Evolutionary conservation across 2,113 vertebrate genomes (phyloP), one percentile per base, ranked within the genome.

Genomic region (Pelvicachromis taeniatus): DNA sequence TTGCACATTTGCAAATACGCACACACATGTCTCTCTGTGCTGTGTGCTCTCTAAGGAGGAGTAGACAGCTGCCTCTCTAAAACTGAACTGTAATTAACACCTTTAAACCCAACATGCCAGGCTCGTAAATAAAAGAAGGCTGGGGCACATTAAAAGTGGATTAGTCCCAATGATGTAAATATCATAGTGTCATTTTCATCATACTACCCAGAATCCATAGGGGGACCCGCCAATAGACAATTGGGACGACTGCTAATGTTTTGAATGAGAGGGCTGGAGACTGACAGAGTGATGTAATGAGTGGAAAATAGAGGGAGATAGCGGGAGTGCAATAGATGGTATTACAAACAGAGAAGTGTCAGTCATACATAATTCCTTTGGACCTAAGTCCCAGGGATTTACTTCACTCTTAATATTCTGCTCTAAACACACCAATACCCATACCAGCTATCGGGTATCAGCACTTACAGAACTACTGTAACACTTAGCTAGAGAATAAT

Each of bases 1-100:
- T 48, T 58, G 23, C 55, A 83, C 21, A 29, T 61, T 83, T 61
- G 7, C 11, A 19, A 13, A 80, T 26, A 82, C 13, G 52, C 58
- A 83, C 42, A 63, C 42, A 54, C 40, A 38, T n/a, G 33, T 59
- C 56, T 80, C 53, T 23, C 77, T 40, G 83, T 33, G 78, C 78
- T 78, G 75, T 16, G 3, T 84, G 78, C 56, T 40, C 59, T 88
- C 81, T 73, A 16, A 68, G 68, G 48, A 87, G 21, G 50, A 85
- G 83, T 6, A 61, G 88, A 91, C 94, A 93, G 94, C 94, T 95
- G 93, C 81, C 86, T 84, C 86, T 92, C 92, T 94, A 95, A 94
- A 94, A 94, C 68, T 42, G 91, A 91, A 78, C 82, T 53, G 75
- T 88, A 94, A 95, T 95, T 93, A 95, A 90, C 91, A 89, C 89